Percentiles rank a stretch among this genome's conserved stretches.
These are phyloP conservation scores for Aldabrachelys gigantea DNA, from an alignment of 2,113 vertebrate genomes.

Conservation along the genomic window DNA sequence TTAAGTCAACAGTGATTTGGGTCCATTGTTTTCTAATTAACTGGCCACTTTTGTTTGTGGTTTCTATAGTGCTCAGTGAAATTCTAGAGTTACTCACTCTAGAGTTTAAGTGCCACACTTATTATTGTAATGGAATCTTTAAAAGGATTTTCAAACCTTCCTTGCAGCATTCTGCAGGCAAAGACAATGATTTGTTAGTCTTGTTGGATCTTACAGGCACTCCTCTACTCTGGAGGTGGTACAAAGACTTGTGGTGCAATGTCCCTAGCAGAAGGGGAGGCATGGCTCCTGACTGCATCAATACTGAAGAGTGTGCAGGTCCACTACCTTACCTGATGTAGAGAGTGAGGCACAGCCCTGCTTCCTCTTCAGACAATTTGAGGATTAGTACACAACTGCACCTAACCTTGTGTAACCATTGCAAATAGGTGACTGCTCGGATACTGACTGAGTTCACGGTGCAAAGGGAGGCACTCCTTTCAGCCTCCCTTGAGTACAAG, in stretches of 20 bases:
- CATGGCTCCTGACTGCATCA: background rate
- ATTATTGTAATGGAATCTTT: background rate
- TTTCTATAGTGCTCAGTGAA: background rate
- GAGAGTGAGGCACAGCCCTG: background rate
- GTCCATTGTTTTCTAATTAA: background rate
- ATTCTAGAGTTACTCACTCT: background rate
- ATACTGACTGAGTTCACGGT: background rate
- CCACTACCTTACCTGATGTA: background rate
- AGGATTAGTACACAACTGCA: background rate
- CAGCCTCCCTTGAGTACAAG: background rate
- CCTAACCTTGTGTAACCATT: background rate
- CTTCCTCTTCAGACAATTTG: background rate
- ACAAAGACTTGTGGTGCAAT: background rate
- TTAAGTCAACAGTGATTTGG: background rate
- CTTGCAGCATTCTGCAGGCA: conserved; percentile 1
- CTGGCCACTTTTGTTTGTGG: background rate
- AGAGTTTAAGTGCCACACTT: background rate
- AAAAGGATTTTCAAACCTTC: background rate
- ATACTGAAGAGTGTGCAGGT: fast-evolving
- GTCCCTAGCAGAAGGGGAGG: background rate
- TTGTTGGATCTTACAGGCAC: background rate
- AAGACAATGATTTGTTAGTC: conserved; percentile 6
- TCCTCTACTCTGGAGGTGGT: background rate
- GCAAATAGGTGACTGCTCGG: background rate
- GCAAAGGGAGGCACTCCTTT: background rate